Base-by-base conservation (phyloP, 64 coral and sea anemone species). In the Pachyseris speciosa region DNA sequence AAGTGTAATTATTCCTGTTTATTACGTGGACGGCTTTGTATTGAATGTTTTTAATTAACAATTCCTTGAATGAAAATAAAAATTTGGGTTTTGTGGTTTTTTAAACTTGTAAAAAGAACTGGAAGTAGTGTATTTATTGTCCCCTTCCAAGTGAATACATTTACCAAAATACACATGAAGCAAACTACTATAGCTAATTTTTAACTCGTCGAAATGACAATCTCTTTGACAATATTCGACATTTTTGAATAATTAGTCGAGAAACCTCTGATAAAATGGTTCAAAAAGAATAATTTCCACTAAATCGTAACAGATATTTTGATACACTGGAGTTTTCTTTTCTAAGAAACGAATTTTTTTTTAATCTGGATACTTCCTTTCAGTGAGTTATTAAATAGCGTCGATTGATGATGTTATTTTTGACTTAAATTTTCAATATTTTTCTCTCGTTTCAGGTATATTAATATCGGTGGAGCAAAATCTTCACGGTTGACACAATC, bases 1-100 rank as follows among this genome's bases (percentile, higher is more conserved):
- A 55, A 81, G 29, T 40, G 17, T 81, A 81, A 81, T 81, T 37
- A 81, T 81, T 60, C 77, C 52, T 81, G 36, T 61, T 81, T 81
- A 81, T 81, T 81, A 37, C 77, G 53, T 34, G 77, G 77, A 81
- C 48, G 33, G 60, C 77, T 39, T 61, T 60, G 77, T 58, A 61
- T n/a, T 39, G 20, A 40, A 61, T 81, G 52, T 61, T 81, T 81
- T 81, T 38, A 81, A 59, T 81, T 61, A 12, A 61, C 60, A 81
- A 61, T 63, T 55, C 61, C 52, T 39, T 37, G 48, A 81, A 81
- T 61, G 34, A 61, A 52, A 38, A n/a, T n/a, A n/a, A n/a, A 34
- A 61, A 61, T 37, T 81, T 39, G 15, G 77, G 51, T 37, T 60
- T 81, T 81, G 33, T 57, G 48, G 48, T 60, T 81, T 25, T 61